Percentiles rank a stretch among this genome's conserved stretches.
Evolutionary conservation across 1,140 invertebrate genomes (phyloP).

Genomic region (Berghia stephanieae): DNA sequence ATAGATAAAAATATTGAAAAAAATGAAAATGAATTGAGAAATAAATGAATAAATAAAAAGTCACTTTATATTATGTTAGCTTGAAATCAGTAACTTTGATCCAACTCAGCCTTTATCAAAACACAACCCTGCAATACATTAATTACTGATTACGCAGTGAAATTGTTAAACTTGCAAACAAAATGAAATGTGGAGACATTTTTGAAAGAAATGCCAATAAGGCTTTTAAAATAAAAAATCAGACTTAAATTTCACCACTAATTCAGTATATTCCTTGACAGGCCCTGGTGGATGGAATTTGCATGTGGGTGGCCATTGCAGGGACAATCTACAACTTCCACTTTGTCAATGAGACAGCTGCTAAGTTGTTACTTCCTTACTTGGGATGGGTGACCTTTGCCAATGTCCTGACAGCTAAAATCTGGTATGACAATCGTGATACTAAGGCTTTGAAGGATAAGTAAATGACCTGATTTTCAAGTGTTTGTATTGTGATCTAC

Average conservation of each 20-base stretch:
- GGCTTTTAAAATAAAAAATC: background rate
- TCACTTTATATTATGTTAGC: too few species aligned
- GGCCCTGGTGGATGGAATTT: slow-evolving; percentile 77
- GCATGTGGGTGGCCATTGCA: slow-evolving; percentile 73
- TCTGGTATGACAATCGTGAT: slow-evolving; percentile 73
- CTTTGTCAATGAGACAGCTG: slow-evolving; percentile 76
- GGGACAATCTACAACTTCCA: slow-evolving; percentile 76
- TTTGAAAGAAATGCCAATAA: background rate
- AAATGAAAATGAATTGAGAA: too few species aligned
- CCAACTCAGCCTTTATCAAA: too few species aligned
- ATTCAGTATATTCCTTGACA: slow-evolving; percentile 68
- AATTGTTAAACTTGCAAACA: background rate
- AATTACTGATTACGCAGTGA: background rate
- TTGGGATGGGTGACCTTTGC: slow-evolving; percentile 81
- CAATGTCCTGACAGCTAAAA: slow-evolving; percentile 73
- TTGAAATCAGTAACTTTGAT: too few species aligned
- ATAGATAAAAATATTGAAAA: too few species aligned
- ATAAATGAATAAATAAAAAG: too few species aligned
- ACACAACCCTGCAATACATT: background rate
- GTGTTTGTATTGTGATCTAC: background rate
- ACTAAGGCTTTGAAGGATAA: slow-evolving; percentile 40
- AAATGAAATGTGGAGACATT: background rate
- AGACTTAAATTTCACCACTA: too few species aligned
- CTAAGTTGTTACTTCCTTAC: slow-evolving; percentile 80
- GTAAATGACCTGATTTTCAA: slow-evolving; percentile 18